These are phyloP conservation scores for Drosophila willistoni DNA, from an alignment of 1,140 invertebrate genomes.

Conservation along the genomic window DNA sequence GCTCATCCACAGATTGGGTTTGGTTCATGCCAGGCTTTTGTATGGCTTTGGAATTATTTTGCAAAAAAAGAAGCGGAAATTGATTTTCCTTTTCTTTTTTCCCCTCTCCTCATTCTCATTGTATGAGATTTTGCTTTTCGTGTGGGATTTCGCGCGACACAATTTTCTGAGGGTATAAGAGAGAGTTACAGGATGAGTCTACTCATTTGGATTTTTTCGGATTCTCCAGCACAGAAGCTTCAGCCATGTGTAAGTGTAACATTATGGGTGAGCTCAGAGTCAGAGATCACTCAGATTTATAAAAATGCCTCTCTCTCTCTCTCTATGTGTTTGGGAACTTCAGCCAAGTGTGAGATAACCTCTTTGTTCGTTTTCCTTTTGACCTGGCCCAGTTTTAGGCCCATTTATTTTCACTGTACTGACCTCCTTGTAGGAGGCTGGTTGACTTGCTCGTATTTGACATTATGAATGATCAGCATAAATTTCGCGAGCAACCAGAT, in stretches of 20 bases:
- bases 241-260: neutral
- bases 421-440: neutral
- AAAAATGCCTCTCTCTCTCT: neutral
- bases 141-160: constrained; percentile 43
- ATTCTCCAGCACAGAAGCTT: constrained; percentile 8
- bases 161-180: constrained; percentile 4
- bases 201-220: neutral
- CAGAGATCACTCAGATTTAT: neutral
- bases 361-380: constrained; percentile 8
- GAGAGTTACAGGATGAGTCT: neutral
- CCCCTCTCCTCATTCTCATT: constrained; percentile 31
- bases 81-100: constrained; percentile 78
- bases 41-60: constrained; percentile 81
- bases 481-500: constrained; percentile 71
- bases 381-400: constrained; percentile 62
- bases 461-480: constrained; percentile 82
- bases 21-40: constrained; percentile 55
- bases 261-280: neutral
- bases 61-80: constrained; percentile 73
- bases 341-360: constrained; percentile 5
- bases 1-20: constrained; percentile 30
- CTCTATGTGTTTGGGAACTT: neutral
- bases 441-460: constrained; percentile 60
- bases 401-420: constrained; percentile 64
- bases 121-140: constrained; percentile 34